Percentiles rank a stretch among this genome's conserved stretches.
Conservation (phyloP, 2,888 invertebrate genomes). For the Blomia tropicalis region DNA sequence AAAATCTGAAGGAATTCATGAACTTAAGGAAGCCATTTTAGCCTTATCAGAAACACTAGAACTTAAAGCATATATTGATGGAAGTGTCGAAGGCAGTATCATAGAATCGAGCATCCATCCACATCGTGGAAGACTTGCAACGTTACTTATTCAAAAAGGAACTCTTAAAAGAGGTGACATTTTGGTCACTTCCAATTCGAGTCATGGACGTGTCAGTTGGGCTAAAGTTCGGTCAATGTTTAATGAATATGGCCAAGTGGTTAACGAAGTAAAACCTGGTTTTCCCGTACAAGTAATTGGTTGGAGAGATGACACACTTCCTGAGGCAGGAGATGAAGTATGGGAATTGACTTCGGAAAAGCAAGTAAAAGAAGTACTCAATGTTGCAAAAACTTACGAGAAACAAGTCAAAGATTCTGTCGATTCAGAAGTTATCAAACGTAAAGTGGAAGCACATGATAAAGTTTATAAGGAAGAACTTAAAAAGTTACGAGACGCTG, state of each 20-base stretch:
- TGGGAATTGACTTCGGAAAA: slow-evolving; percentile 65
- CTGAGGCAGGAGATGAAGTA: slow-evolving; percentile 70
- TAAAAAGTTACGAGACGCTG: slow-evolving; percentile 15
- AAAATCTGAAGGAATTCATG: slow-evolving; percentile 49
- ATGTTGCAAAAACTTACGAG: slow-evolving; percentile 32
- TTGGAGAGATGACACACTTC: slow-evolving; percentile 59
- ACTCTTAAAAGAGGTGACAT: slow-evolving; percentile 59
- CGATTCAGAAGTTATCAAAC: slow-evolving; percentile 30
- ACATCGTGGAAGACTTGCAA: slow-evolving; percentile 51
- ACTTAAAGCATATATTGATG: slow-evolving; percentile 44
- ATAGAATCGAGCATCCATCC: slow-evolving; percentile 28
- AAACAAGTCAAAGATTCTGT: slow-evolving; percentile 32
- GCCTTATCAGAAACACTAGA: slow-evolving; percentile 57
- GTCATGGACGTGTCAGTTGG: slow-evolving; percentile 41
- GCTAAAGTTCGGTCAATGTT: slow-evolving; percentile 50
- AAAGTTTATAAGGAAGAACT: slow-evolving; percentile 24
- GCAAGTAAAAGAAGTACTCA: slow-evolving; percentile 33
- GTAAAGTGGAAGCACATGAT: slow-evolving; percentile 29
- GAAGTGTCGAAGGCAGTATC: slow-evolving; percentile 26
- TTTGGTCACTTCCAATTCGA: slow-evolving; percentile 51
- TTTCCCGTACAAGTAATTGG: slow-evolving; percentile 71
- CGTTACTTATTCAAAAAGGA: slow-evolving; percentile 67
- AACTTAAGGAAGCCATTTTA: slow-evolving; percentile 63
- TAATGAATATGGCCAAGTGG: slow-evolving; percentile 52
- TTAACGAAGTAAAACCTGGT: slow-evolving; percentile 56